phyloP scores from a whole-genome alignment of 2,888 invertebrate genomes.

The Eugnorisma glareosa region DNA sequence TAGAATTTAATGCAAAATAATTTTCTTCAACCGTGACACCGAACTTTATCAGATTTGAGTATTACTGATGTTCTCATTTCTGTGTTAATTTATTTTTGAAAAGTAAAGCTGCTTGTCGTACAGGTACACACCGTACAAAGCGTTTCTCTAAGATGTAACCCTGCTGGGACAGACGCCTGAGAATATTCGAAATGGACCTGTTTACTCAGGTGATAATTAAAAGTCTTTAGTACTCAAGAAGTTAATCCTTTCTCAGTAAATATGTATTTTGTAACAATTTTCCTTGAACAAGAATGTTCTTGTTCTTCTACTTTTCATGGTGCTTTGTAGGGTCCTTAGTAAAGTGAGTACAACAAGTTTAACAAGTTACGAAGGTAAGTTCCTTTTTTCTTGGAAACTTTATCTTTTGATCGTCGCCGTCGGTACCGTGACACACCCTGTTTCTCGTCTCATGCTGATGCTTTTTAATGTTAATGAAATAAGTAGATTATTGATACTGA shows the following conservation, averaged over 20 bases:
- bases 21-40: neutral
- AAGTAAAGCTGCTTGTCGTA: constrained; percentile 23
- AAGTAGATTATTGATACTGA: constrained; percentile 8
- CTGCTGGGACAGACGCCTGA: constrained; percentile 12
- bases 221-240: constrained; percentile 27
- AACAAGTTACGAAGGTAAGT: constrained; percentile 1
- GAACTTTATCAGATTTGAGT: constrained; percentile 12
- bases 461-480: neutral
- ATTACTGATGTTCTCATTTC: constrained; percentile 4
- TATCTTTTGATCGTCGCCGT: constrained; percentile 20
- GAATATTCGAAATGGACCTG: constrained; percentile 34
- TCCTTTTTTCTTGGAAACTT: constrained; percentile 5
- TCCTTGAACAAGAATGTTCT: constrained; percentile 21
- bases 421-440: neutral
- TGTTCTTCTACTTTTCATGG: neutral
- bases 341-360: constrained; percentile 11
- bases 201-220: constrained; percentile 56
- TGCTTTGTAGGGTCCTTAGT: neutral
- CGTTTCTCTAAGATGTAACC: constrained; percentile 35
- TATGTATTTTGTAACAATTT: constrained; percentile 47
- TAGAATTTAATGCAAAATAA: neutral
- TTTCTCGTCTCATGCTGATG: neutral
- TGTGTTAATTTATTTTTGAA: constrained; percentile 35
- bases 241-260: constrained; percentile 45
- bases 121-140: constrained; percentile 23